phyloP scores from a whole-genome alignment of 2,888 invertebrate genomes.

The Nephrotoma flavescens region DNA sequence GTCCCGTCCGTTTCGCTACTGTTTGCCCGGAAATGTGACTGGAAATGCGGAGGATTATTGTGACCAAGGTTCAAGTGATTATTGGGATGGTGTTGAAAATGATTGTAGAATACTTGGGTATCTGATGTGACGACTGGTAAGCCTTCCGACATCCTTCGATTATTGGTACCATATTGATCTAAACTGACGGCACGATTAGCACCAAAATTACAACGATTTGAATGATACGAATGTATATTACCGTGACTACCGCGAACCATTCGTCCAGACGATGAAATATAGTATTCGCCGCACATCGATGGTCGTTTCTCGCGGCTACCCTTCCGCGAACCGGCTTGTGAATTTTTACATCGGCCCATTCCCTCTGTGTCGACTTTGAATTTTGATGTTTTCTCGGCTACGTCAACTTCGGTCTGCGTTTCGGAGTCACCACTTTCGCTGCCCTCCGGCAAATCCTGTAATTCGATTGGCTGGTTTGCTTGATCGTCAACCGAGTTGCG shows the following conservation, averaged over 20 bases:
- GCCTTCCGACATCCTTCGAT: slow-evolving; percentile 30
- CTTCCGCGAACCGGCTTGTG: slow-evolving; percentile 48
- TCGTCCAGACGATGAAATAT: slow-evolving; percentile 28
- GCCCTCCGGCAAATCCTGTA: slow-evolving; percentile 40
- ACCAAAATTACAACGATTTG: slow-evolving; percentile 27
- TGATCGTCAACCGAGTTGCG: slow-evolving; percentile 38
- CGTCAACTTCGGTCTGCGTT: slow-evolving; percentile 56
- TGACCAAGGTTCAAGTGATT: slow-evolving; percentile 9
- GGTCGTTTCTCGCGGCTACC: slow-evolving; percentile 46
- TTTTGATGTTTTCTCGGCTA: slow-evolving; percentile 55
- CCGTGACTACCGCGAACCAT: slow-evolving; percentile 30
- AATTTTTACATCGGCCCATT: slow-evolving; percentile 42
- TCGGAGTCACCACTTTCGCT: slow-evolving; percentile 47
- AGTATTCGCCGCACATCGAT: slow-evolving; percentile 33
- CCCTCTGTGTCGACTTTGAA: slow-evolving; percentile 63
- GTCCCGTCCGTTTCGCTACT: not conserved
- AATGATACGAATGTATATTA: slow-evolving; percentile 31
- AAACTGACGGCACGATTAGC: slow-evolving; percentile 32
- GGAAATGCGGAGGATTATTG: not conserved
- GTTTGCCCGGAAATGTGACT: not conserved
- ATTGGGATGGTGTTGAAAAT: slow-evolving; percentile 25
- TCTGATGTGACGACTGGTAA: slow-evolving; percentile 32
- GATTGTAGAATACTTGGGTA: slow-evolving; percentile 32
- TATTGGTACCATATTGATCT: slow-evolving; percentile 29
- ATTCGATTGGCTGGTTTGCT: slow-evolving; percentile 31